Base-by-base conservation (phyloP, 2,113 vertebrate species). In the Poeciliopsis turrubarensis region DNA sequence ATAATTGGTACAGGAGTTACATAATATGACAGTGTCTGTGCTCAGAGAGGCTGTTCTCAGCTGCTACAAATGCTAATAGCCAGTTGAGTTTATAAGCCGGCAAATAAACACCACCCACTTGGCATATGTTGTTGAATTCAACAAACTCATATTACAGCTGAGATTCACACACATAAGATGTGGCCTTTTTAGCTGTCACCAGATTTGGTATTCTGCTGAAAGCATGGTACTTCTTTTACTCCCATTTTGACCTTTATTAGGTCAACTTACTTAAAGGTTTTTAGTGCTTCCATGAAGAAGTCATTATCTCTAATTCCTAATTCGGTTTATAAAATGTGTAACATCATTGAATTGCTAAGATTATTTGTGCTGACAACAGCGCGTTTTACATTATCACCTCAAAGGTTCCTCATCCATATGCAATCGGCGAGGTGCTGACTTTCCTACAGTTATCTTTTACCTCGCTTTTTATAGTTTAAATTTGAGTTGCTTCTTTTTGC, bases 1-100 rank as follows among this genome's bases (percentile, higher is more conserved):
- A 68, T 80, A 37, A 84, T 72, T 78, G 82, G 78, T 30, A 63
- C 31, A 6, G 19, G 30, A 29, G 70, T 73, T 86, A 27, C 68
- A 72, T 82, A 80, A 84, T 11, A 25, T 27, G 65, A 69, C 44
- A 27, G 70, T 66, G 54, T 37, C 37, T 54, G 31, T 70, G 70
- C 19, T 41, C 54, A 13, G 1, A 29, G 41, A 60, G 25, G 39
- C 5, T 73, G 70, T 60, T 79, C 30, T 64, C 70, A 74, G 29
- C 39, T 75, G 17, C 60, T 60, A 69, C 32, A 39, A 60, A 66
- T 63, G 54, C 32, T 67, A 34, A 44, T 72, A 30, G 62, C 30
- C 29, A 15, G 34, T 34, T 22, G 47, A 67, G 44, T 60, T 82
- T 9, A 73, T 6, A 41, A 64, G 31, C 19, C 60, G 67, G 60